Base-by-base conservation (phyloP, 92 coral and sea anemone genomes). In the Epizoanthus rinbou region DNA sequence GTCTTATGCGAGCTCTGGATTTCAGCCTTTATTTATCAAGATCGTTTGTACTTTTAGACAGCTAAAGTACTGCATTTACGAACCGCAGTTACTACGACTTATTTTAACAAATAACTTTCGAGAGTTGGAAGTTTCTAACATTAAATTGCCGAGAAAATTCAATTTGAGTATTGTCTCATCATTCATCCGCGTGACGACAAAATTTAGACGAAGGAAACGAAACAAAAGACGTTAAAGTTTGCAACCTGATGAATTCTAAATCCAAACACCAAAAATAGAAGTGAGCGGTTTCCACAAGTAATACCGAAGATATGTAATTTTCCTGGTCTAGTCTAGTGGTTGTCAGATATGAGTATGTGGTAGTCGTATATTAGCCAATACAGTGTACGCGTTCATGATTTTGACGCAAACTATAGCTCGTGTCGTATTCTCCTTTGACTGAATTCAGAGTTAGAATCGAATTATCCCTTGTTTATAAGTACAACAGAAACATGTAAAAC, bases 161-260 rank as follows among this genome's bases (percentile, higher is more conserved):
- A 69, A 78, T 47, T 21, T 45, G 39, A 23, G 24, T 21, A 57
- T 18, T 39, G 69, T 57, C 69, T 66, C 19, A 37, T 54, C 19
- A 50, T 4, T 3, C 33, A 59, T 43, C 43, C 39, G 81, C 69
- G 81, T 76, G 81, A 58, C 81, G 57, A 60, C 69, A 45, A 78
- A 63, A 57, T 25, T 17, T 28, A 35, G 9, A 75, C 14, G 28
- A 18, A 39, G 58, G 47, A 78, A 62, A 14, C 47, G 71, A 63
- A 78, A 50, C 54, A 50, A 78, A 62, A 63, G 17, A 19, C 58
- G 82, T 60, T 78, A 58, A 62, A 5, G 71, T 78, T 78, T 78
- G 70, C 37, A 9, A 33, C 63, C 47, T 15, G 15, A 3, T 13
- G 37, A 60, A 5, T 57, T 28, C 70, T 47, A 47, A 47, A 47